Percentiles rank a stretch among this genome's conserved stretches.
Conservation (phyloP, 2,797 vertebrate genomes). For the Rachycentron canadum region DNA sequence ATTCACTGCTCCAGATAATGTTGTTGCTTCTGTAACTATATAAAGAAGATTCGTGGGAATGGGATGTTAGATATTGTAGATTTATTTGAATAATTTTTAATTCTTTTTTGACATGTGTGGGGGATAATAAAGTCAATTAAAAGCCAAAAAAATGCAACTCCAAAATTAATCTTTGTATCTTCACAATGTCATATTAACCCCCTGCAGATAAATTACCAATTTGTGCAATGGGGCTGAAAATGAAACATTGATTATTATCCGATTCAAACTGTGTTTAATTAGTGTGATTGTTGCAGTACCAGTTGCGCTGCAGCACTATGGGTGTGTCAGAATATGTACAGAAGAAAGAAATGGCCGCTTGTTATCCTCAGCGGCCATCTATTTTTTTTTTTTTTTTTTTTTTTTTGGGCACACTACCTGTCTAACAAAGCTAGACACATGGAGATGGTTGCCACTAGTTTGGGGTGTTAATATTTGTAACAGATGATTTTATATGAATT, state of each 20-base stretch:
- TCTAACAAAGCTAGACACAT: no score
- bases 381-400: no score
- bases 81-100: background rate
- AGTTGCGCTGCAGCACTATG: no score
- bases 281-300: no score
- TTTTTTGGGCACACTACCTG: no score
- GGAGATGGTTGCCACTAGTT: no score
- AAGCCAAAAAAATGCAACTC: background rate
- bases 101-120: background rate
- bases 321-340: no score
- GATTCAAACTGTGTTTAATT: background rate
- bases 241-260: background rate
- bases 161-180: background rate
- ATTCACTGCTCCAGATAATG: background rate
- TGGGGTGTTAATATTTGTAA: no score
- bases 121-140: background rate
- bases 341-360: no score
- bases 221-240: constrained; percentile 3
- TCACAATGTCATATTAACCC: constrained; percentile 3
- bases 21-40: background rate
- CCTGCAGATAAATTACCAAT: constrained; percentile 16
- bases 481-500: no score
- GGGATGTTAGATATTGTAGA: background rate
- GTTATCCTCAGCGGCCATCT: no score
- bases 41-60: background rate